phyloP scores from a whole-genome alignment of 2,888 invertebrate genomes.

The Alsophila aescularia region DNA sequence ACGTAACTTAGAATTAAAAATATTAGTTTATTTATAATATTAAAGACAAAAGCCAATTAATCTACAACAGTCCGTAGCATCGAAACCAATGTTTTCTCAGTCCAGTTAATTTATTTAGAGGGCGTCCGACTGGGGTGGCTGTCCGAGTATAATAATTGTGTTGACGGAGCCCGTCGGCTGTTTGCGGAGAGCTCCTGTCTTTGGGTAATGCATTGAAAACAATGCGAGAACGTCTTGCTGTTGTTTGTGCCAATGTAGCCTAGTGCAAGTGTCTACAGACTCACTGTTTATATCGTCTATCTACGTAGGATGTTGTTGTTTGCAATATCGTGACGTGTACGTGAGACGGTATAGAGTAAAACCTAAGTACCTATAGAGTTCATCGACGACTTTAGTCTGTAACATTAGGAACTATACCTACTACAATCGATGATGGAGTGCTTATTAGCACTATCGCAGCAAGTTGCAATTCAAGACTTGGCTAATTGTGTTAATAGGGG shows the following conservation, averaged over 20 bases:
- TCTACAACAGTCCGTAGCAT: conserved; percentile 23
- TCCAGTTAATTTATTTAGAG: conserved; percentile 82
- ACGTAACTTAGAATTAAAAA: too few relatives aligned
- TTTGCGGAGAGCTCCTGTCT: conserved; percentile 71
- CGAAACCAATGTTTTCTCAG: conserved; percentile 55
- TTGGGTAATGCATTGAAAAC: conserved; percentile 83
- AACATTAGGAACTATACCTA: too few relatives aligned
- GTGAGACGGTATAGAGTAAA: too few relatives aligned
- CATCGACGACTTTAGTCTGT: too few relatives aligned
- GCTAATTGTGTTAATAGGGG: too few relatives aligned
- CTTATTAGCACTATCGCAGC: too few relatives aligned
- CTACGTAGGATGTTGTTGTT: too few relatives aligned
- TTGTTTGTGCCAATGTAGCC: conserved; percentile 18
- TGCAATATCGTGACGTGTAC: too few relatives aligned
- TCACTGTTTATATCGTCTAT: not conserved
- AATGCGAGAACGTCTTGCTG: conserved; percentile 55
- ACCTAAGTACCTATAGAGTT: too few relatives aligned
- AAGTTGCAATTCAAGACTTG: too few relatives aligned
- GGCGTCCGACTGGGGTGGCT: conserved; percentile 79
- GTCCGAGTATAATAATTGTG: conserved; percentile 85
- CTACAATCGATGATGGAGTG: too few relatives aligned
- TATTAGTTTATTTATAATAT: not conserved
- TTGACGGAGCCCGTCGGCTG: conserved; percentile 77
- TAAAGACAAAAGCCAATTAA: conserved; percentile 33
- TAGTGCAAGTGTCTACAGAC: not conserved